Conservation (phyloP, 2,888 invertebrate species). For the Aphodius sticticus region DNA sequence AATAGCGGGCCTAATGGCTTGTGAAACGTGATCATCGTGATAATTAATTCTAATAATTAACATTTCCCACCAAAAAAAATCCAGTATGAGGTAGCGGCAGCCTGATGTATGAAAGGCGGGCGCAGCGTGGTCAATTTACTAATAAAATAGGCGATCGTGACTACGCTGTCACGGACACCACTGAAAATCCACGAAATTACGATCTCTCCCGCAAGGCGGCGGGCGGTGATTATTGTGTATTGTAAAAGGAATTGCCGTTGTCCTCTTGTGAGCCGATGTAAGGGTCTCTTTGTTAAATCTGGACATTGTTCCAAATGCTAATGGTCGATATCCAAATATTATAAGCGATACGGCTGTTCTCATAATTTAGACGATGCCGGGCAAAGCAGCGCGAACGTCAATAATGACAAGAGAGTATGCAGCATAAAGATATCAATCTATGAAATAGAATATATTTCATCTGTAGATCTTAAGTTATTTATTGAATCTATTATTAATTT, state of each 20-base stretch:
- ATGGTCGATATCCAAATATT: neutral
- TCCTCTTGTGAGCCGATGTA: neutral
- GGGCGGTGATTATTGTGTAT: neutral
- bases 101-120: neutral
- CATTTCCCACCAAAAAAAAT: neutral
- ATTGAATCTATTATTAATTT: too few species aligned
- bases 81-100: neutral
- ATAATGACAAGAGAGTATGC: neutral
- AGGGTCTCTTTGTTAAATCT: neutral
- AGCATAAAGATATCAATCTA: neutral
- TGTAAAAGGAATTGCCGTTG: neutral
- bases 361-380: neutral
- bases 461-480: too few species aligned
- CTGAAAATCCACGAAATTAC: neutral
- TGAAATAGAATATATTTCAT: too few species aligned
- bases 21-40: neutral
- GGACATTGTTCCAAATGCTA: neutral
- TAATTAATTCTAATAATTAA: neutral
- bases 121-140: neutral
- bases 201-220: neutral
- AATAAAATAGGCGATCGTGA: constrained; percentile 4
- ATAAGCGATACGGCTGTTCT: neutral
- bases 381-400: neutral
- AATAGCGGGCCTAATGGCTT: neutral
- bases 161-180: neutral